These are phyloP conservation scores for Junonia oenone DNA, from an alignment of 2,888 invertebrate species.

Conservation along the genomic window DNA sequence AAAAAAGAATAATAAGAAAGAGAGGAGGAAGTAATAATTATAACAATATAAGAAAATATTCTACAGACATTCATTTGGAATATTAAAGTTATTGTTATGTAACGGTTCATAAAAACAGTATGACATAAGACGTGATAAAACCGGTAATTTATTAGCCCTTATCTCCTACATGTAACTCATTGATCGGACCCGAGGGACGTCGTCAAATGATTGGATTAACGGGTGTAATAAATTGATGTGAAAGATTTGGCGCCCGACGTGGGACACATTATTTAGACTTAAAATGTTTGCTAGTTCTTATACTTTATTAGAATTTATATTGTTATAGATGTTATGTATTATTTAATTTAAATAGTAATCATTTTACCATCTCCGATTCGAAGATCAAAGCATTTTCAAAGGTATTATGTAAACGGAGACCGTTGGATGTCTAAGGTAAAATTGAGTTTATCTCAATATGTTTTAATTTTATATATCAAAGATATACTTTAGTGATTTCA, in stretches of 20 bases:
- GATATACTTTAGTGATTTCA: too few relatives aligned
- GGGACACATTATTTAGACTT: conserved; percentile 27
- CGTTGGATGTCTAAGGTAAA: too few relatives aligned
- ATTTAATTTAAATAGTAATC: not conserved
- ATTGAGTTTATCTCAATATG: too few relatives aligned
- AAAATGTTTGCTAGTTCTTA: not conserved
- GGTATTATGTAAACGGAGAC: too few relatives aligned
- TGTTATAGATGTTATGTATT: not conserved
- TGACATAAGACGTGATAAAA: not conserved
- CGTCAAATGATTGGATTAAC: conserved; percentile 11
- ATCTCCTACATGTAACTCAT: conserved; percentile 1
- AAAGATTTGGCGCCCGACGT: conserved; percentile 41
- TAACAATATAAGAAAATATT: too few relatives aligned
- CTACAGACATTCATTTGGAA: too few relatives aligned
- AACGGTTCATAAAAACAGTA: not conserved
- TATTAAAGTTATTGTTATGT: not conserved
- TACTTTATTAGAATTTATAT: not conserved
- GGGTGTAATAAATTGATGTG: conserved; percentile 37
- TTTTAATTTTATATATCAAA: too few relatives aligned
- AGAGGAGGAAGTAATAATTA: too few relatives aligned
- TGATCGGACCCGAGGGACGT: conserved; percentile 34
- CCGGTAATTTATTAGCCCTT: not conserved
- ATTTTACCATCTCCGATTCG: not conserved
- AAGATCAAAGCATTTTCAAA: too few relatives aligned
- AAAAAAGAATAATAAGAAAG: too few relatives aligned